Evolutionary conservation across 2,888 invertebrate genomes (phyloP), one percentile per base, ranked within the genome.

Genomic region (Didymodactylos carnosus): DNA sequence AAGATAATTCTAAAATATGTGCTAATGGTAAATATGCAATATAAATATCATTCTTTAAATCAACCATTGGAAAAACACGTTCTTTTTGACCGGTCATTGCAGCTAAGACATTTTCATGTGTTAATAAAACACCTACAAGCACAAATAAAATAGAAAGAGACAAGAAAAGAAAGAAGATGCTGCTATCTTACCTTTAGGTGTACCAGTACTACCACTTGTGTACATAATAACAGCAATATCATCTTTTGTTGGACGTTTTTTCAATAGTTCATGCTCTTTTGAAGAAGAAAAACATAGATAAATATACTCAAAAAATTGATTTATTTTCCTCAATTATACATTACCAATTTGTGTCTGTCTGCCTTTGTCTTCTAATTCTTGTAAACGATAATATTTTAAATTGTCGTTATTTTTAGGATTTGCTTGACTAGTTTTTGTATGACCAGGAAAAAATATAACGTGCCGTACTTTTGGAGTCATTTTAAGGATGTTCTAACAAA

Each of bases 151-250:
- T n/a, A n/a, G n/a, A n/a, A n/a, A n/a, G n/a, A n/a, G n/a, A n/a
- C n/a, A n/a, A n/a, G n/a, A n/a, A n/a, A n/a, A n/a, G n/a, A n/a
- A n/a, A n/a, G n/a, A n/a, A n/a, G n/a, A n/a, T n/a, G n/a, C n/a
- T n/a, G n/a, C n/a, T n/a, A n/a, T n/a, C n/a, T n/a, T n/a, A 49
- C 74, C 94, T 85, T 94, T 94, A 0, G 94, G 94, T 76, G 90
- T 88, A 72, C 94, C 95, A 6, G 97, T 97, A 0, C 94, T 94
- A 8, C 97, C 97, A 78, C 93, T 94, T 4, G 97, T 98, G 86
- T 97, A 98, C 97, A 98, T 98, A 53, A 98, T 90, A 79, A 98
- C 92, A 71, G 97, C 97, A 7, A 89, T 88, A 83, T 97, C 95
- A 16, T 87, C 85, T 10, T 88, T 84, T 10, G 84, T 83, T 2